These are phyloP conservation scores for Caenorhabditis elegans DNA, from an alignment of 1,140 invertebrate genomes.

Conservation along the genomic window WBcel235 BX284602.5:11467501-11468000, in stretches of 20 bases:
- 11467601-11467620: background rate
- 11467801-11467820: conserved; percentile 68
- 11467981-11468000: background rate
- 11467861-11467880: conserved; percentile 68
- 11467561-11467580: too few relatives aligned
- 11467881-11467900: conserved; percentile 70
- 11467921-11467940: conserved; percentile 68
- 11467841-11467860: conserved; percentile 68
- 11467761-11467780: too few relatives aligned
- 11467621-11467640: background rate
- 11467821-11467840: conserved; percentile 68
- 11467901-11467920: conserved; percentile 69
- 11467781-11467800: too few relatives aligned
- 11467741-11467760: too few relatives aligned
- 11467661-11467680: too few relatives aligned
- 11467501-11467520: background rate
- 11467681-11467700: too few relatives aligned
- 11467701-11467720: too few relatives aligned
- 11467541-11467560: too few relatives aligned
- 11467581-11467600: background rate
- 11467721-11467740: too few relatives aligned
- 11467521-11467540: background rate
- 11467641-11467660: too few relatives aligned
- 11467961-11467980: background rate
- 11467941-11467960: conserved; percentile 69